phyloP scores from a whole-genome alignment of 2,888 invertebrate species.

The Stenolophus ochropezus region DNA sequence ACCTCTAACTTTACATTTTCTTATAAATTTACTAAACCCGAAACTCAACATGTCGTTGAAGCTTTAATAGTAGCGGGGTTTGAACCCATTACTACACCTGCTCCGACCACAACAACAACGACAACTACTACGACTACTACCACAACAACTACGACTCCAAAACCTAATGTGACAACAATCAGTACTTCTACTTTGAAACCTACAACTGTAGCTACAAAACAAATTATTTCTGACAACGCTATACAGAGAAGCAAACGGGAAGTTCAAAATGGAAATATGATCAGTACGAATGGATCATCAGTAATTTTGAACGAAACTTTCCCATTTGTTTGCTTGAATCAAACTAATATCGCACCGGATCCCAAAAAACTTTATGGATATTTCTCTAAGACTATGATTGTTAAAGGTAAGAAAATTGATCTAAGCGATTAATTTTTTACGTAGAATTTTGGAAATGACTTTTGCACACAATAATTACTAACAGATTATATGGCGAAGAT shows the following conservation, averaged over 20 bases:
- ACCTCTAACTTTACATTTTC: conserved; percentile 78
- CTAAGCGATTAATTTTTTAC: too few species aligned
- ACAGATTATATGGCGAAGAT: too few species aligned
- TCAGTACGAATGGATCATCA: conserved; percentile 67
- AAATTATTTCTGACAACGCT: conserved; percentile 61
- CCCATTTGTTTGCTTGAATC: conserved; percentile 77
- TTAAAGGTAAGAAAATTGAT: conserved; percentile 78
- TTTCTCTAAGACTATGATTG: conserved; percentile 79
- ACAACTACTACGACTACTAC: conserved; percentile 69
- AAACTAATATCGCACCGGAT: conserved; percentile 79
- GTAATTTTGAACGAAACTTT: conserved; percentile 69
- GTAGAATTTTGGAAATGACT: too few species aligned
- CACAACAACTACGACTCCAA: conserved; percentile 66
- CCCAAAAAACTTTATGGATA: conserved; percentile 83
- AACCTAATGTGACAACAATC: conserved; percentile 67
- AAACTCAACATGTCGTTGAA: conserved; percentile 79
- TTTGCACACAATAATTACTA: too few species aligned
- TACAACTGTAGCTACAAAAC: conserved; percentile 63
- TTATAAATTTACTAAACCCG: conserved; percentile 79
- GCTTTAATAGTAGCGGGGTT: conserved; percentile 83
- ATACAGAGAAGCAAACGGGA: conserved; percentile 62
- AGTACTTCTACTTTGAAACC: conserved; percentile 65
- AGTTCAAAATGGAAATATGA: conserved; percentile 63
- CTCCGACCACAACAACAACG: conserved; percentile 69
- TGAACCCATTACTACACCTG: conserved; percentile 75